phyloP scores from a whole-genome alignment of 92 coral and sea anemone genomes.

The Umimayanthus chanpuru region DNA sequence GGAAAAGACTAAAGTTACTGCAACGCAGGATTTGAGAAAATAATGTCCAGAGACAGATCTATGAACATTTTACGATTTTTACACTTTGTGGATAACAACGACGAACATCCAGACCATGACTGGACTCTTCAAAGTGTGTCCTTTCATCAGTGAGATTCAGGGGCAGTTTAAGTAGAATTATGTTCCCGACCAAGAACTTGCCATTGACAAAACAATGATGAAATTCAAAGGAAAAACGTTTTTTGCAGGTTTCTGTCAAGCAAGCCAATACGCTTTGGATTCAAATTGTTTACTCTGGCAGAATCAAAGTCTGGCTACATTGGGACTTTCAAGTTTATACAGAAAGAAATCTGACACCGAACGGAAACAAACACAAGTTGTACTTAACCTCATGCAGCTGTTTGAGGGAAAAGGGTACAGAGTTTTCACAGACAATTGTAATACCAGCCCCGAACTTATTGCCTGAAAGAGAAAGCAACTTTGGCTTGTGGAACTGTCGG shows the following conservation, averaged over 20 bases:
- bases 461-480: too few relatives aligned
- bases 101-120: constrained; percentile 46
- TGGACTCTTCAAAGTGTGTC: constrained; percentile 40
- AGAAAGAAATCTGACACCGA: constrained; percentile 31
- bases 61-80: constrained; percentile 29
- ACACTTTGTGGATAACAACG: constrained; percentile 46
- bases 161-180: constrained; percentile 19
- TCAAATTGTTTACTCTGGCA: constrained; percentile 41
- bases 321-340: constrained; percentile 43
- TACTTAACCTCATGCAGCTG: constrained; percentile 31
- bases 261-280: constrained; percentile 49
- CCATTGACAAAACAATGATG: constrained; percentile 54
- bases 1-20: constrained; percentile 33
- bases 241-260: constrained; percentile 49
- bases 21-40: constrained; percentile 35
- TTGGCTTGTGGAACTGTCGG: too few relatives aligned
- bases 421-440: constrained; percentile 54
- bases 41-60: constrained; percentile 27
- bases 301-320: constrained; percentile 53
- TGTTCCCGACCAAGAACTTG: constrained; percentile 35
- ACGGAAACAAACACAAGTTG: constrained; percentile 8
- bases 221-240: constrained; percentile 46
- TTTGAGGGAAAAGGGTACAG: constrained; percentile 46
- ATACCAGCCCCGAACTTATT: constrained; percentile 38
- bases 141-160: constrained; percentile 29